phyloP scores from a whole-genome alignment of 2,113 vertebrate species.

The Eclectus roratus region DNA sequence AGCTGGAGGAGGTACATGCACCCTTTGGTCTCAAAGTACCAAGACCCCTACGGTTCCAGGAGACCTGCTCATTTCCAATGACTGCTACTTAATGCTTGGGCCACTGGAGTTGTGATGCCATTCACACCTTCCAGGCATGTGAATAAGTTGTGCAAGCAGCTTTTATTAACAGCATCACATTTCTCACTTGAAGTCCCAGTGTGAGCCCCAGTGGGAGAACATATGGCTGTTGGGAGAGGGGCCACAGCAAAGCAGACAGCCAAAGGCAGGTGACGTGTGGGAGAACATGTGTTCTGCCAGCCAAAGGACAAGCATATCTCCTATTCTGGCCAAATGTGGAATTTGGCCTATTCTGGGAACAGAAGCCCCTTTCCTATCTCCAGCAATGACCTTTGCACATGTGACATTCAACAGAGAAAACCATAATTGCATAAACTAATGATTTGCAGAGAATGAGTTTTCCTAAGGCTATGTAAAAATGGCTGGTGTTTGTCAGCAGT shows the following conservation, averaged over 20 bases:
- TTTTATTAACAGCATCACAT: not conserved
- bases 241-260: not conserved
- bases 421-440: not conserved
- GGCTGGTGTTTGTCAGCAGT: not conserved
- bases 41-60: not conserved
- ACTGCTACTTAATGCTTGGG: not conserved
- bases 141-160: rapidly evolving
- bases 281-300: not conserved
- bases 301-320: not conserved
- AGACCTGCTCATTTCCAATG: not conserved
- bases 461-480: constrained; percentile 7
- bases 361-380: not conserved
- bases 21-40: not conserved
- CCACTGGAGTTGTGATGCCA: not conserved
- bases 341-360: not conserved
- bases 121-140: not conserved
- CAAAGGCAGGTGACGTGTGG: not conserved
- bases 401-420: not conserved
- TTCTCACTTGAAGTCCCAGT: not conserved
- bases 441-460: not conserved
- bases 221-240: not conserved
- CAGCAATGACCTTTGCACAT: not conserved
- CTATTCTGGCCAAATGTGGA: not conserved
- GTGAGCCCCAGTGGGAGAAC: not conserved
- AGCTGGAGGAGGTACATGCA: not conserved